Conservation (phyloP, 2,113 vertebrate species). For the Tetraodon nigroviridis region DNA sequence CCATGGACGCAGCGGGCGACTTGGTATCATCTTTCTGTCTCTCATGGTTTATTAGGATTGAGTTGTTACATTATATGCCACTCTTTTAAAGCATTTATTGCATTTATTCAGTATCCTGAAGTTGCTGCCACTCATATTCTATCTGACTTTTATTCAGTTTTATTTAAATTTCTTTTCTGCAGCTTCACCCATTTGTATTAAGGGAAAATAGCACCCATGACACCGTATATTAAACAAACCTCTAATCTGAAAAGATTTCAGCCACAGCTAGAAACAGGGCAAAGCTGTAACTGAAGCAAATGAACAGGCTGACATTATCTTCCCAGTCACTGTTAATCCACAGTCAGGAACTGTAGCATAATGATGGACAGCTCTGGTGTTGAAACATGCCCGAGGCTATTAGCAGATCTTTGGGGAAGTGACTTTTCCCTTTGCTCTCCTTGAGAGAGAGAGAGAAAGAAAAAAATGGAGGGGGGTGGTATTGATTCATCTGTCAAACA, state of each 20-base stretch:
- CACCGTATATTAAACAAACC: background rate
- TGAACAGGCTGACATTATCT: conserved; percentile 44
- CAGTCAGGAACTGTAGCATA: conserved; percentile 36
- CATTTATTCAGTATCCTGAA: background rate
- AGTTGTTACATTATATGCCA: background rate
- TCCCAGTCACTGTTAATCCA: conserved; percentile 43
- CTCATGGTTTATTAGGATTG: conserved; percentile 45
- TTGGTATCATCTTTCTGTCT: conserved; percentile 61
- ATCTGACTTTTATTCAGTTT: too few relatives aligned
- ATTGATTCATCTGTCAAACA: conserved; percentile 44
- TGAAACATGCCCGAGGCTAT: conserved; percentile 48
- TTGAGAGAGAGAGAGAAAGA: background rate
- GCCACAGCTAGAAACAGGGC: background rate
- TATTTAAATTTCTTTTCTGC: background rate
- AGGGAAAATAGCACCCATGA: too few relatives aligned
- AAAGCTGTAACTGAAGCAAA: conserved; percentile 39
- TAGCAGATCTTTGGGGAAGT: conserved; percentile 52
- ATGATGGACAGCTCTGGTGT: conserved; percentile 54
- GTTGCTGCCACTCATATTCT: too few relatives aligned
- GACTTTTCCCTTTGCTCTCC: background rate
- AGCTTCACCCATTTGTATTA: too few relatives aligned
- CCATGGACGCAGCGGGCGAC: conserved; percentile 59
- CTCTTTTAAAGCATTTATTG: background rate
- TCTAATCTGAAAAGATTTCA: background rate
- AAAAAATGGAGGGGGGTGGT: background rate